Conservation (phyloP, 2,113 vertebrate genomes). For the Myiozetetes cayanensis region DNA sequence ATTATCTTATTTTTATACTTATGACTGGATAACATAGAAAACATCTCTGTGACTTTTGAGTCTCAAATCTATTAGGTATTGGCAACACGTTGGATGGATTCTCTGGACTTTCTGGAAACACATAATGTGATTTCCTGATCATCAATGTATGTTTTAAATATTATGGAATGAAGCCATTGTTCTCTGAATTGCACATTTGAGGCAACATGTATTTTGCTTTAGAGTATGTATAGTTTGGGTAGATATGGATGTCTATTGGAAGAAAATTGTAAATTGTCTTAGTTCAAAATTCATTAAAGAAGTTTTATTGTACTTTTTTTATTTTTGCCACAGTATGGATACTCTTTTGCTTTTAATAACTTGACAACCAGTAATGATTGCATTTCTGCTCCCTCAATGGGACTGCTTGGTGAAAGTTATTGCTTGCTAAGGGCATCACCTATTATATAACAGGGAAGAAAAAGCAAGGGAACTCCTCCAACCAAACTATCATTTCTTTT, state of each 20-base stretch:
- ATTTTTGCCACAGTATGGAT: not conserved
- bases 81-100: not conserved
- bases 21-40: not conserved
- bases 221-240: not conserved
- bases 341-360: not conserved
- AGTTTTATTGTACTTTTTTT: not conserved
- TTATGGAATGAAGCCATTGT: not conserved
- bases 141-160: not conserved
- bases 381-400: not conserved
- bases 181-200: not conserved
- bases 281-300: not conserved
- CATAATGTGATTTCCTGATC: not conserved
- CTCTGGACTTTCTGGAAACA: not conserved
- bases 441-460: not conserved
- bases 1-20: not conserved
- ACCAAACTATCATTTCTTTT: not conserved
- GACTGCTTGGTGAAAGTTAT: not conserved
- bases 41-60: not conserved
- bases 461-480: not conserved
- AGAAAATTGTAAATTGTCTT: not conserved
- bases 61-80: not conserved
- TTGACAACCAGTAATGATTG: not conserved
- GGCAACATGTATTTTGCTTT: not conserved
- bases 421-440: not conserved
- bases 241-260: not conserved